Evolutionary conservation across 2,888 invertebrate species (phyloP), one percentile per base, ranked within the genome.

Genomic region (Agapetus fuscipes): DNA sequence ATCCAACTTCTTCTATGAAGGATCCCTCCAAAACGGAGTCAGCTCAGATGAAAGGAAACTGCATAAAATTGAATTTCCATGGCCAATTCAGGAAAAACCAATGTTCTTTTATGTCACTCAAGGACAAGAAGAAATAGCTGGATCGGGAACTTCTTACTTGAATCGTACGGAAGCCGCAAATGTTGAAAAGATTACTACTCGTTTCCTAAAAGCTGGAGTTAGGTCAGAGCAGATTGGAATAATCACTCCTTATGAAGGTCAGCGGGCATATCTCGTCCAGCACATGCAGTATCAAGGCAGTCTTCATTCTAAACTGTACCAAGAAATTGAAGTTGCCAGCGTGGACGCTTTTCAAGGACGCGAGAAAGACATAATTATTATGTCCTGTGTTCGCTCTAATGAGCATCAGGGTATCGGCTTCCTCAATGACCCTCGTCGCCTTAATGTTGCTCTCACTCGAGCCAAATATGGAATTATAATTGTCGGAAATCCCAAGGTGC

Each of bases 211-310:
- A 51, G 87, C 89, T 5, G 97, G 97, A 3, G 87, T 98, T 0
- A 87, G 91, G 51, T 96, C 98, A 0, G 94, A 95, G 52, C 97
- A 98, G 62, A 97, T 99, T 48, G 98, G 98, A 12, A 90, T 97
- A 29, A 96, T 98, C 46, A 98, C 98, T 0, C 98, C 98, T 0
- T 98, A 98, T 55, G 98, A 99, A 61, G 97, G 97, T 0, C 98
- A 99, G 60, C 71, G 98, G 9, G 95, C 97, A 0, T 98, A 95
- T 59, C 71, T 98, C 46, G 96, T 90, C 0, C 96, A 97, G 58
- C 93, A 96, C 59, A 97, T 98, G 96, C 96, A 97, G 62, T 94
- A 94, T 58, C 96, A 95, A 58, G 98, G 98, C 9, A 88, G 94
- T 9, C 68, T 99, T 38, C 95, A 97, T 58, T 86, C 93, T 25